These are phyloP conservation scores for Calypte anna DNA, from an alignment of 2,113 vertebrate species.

Conservation along the genomic window DNA sequence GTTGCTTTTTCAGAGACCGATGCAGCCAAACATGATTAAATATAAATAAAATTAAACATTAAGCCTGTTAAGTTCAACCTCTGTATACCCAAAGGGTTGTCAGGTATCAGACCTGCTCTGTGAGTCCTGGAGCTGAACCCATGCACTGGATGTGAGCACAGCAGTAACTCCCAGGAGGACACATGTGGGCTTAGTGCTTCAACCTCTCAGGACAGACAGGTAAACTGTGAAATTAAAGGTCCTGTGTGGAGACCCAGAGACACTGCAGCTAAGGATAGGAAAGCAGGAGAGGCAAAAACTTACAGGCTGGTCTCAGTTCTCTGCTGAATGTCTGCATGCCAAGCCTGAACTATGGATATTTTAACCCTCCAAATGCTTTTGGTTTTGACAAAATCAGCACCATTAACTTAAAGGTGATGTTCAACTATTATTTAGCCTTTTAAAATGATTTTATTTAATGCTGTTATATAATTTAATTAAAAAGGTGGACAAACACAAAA, in stretches of 20 bases:
- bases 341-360: neutral
- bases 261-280: neutral
- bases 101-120: neutral
- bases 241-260: neutral
- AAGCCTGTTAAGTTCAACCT: neutral
- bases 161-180: neutral
- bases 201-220: neutral
- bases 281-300: neutral
- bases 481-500: neutral
- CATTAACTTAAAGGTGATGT: accelerated
- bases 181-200: neutral
- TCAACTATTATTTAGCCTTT: neutral
- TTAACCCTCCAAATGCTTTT: neutral
- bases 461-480: neutral
- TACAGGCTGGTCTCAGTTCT: neutral
- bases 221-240: neutral
- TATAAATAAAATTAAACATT: neutral
- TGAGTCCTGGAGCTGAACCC: neutral
- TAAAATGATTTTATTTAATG: neutral
- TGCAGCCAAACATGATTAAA: neutral
- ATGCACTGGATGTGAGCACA: accelerated
- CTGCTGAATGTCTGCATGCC: neutral
- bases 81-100: neutral
- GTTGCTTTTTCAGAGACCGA: neutral
- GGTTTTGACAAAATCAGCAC: neutral